Evolutionary conservation across 2,888 invertebrate genomes (phyloP).

Genomic region (Polymixis lichenea): DNA sequence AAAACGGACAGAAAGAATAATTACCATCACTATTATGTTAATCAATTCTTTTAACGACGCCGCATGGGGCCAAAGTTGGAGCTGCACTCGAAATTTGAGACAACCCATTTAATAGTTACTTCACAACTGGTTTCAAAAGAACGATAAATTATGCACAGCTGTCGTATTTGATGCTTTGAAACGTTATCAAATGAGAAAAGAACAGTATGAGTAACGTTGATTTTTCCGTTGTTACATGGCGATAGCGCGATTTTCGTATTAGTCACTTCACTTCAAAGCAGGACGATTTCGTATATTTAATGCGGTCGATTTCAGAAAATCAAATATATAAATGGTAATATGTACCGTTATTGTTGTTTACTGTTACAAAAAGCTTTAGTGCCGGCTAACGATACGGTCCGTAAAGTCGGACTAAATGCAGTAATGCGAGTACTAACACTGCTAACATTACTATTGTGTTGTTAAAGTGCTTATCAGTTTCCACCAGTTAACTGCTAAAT

Average conservation of each 20-base stretch:
- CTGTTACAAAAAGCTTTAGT: constrained; percentile 67
- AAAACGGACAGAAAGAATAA: constrained; percentile 78
- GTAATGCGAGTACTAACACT: constrained; percentile 57
- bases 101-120: constrained; percentile 58
- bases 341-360: constrained; percentile 71
- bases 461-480: constrained; percentile 54
- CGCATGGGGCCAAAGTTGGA: constrained; percentile 70
- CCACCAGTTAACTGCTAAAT: constrained; percentile 18
- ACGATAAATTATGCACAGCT: constrained; percentile 64
- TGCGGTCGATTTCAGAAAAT: constrained; percentile 70
- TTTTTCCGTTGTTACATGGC: constrained; percentile 61
- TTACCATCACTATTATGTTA: constrained; percentile 78
- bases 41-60: constrained; percentile 78
- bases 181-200: constrained; percentile 51
- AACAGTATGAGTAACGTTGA: constrained; percentile 55
- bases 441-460: constrained; percentile 57
- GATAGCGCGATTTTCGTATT: constrained; percentile 50
- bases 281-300: constrained; percentile 63
- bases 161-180: constrained; percentile 60
- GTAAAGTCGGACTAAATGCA: constrained; percentile 60
- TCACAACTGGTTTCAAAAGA: constrained; percentile 61
- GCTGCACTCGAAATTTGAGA: constrained; percentile 63
- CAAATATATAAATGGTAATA: constrained; percentile 76
- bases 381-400: constrained; percentile 64
- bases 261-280: constrained; percentile 35